phyloP scores from a whole-genome alignment of 2,113 vertebrate species.

The Bos indicus region DNA sequence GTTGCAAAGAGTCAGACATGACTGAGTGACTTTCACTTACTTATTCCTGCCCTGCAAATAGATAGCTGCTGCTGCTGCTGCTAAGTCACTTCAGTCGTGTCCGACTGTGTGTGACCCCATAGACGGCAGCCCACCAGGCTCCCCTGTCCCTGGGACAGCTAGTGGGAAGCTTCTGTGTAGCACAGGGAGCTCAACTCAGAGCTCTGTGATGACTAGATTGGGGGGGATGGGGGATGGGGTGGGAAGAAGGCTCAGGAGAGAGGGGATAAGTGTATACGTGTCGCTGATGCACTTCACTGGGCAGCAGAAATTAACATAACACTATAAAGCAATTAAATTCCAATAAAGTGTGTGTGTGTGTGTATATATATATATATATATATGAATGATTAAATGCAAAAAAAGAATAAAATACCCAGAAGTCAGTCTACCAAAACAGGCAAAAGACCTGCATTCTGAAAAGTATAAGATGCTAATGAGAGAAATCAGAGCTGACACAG shows the following conservation, averaged over 20 bases:
- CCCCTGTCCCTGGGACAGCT: too few species aligned
- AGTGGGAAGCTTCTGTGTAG: too few species aligned
- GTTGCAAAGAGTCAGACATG: neutral
- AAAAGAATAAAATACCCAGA: neutral
- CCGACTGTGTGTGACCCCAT: too few species aligned
- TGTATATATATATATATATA: neutral
- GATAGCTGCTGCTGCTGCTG: neutral
- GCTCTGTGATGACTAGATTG: too few species aligned
- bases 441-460: neutral
- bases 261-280: neutral
- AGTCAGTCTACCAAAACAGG: neutral
- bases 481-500: neutral
- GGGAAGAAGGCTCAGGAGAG: neutral
- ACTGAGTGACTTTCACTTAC: neutral
- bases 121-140: too few species aligned
- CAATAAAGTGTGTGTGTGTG: neutral
- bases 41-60: neutral
- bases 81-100: too few species aligned
- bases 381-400: neutral
- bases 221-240: too few species aligned
- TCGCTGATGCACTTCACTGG: neutral
- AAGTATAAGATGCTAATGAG: neutral
- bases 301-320: neutral
- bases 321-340: neutral
- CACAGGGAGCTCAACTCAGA: too few species aligned